phyloP scores from a whole-genome alignment of 2,113 vertebrate genomes.

The Chascanopsetta lugubris region DNA sequence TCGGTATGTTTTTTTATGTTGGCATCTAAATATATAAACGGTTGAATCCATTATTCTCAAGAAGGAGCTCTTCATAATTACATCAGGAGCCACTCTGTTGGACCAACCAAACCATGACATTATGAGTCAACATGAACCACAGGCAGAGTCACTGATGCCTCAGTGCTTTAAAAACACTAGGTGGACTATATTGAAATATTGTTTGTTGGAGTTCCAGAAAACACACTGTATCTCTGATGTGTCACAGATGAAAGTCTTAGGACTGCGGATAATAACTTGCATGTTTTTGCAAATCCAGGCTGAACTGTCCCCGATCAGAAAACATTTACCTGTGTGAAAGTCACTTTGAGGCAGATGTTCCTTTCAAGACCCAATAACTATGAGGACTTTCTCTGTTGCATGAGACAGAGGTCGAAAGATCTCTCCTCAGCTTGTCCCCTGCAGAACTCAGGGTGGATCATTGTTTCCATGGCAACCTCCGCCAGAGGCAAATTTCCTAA shows the following conservation, averaged over 20 bases:
- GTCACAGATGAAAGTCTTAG: conserved; percentile 12
- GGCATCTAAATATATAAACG: too few species aligned
- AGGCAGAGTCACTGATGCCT: conserved; percentile 4
- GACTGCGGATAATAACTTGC: conserved; percentile 16
- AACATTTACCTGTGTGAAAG: conserved; percentile 4
- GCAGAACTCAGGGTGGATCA: conserved; percentile 52
- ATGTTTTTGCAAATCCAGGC: conserved; percentile 15
- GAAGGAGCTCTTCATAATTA: too few species aligned
- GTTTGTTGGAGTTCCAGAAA: conserved; percentile 15
- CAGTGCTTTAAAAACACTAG: conserved; percentile 6
- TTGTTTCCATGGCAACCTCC: conserved; percentile 68
- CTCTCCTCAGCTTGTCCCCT: conserved; percentile 52
- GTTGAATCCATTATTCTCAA: too few species aligned
- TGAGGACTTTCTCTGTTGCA: conserved; percentile 18
- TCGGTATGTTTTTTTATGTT: too few species aligned
- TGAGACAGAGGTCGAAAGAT: conserved; percentile 38
- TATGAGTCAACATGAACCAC: conserved; percentile 8
- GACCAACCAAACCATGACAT: not conserved
- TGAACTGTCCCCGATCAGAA: conserved; percentile 28
- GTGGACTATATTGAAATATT: not conserved
- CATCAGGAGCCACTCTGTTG: too few species aligned
- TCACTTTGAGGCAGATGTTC: conserved; percentile 12
- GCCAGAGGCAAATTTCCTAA: conserved; percentile 44
- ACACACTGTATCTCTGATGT: conserved; percentile 9
- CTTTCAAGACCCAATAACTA: not conserved